Base-by-base conservation (phyloP, 2,888 invertebrate genomes). In the Eupithecia subfuscata region DNA sequence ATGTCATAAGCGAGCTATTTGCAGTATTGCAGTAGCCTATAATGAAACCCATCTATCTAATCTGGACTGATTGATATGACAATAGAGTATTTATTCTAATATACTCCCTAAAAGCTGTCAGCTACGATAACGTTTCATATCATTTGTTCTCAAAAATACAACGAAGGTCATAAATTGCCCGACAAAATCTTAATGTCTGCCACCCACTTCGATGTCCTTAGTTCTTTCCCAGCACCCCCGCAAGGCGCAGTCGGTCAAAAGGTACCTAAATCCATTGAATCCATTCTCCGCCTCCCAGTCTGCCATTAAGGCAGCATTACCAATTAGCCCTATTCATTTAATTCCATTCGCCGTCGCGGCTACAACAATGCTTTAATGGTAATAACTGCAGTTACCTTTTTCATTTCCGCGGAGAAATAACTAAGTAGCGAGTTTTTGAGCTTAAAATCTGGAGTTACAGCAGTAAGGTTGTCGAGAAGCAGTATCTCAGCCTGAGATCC, bases 361-460 rank as follows among this genome's bases (percentile, higher is more conserved):
- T 80, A 75, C 70, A 79, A 80, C 78, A 79, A 79, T 80, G 78
- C 37, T 71, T 48, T 81, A 78, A 80, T 79, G 77, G 75, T 82
- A 82, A 82, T 82, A 75, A 80, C 80, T 71, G 76, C 77, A 77
- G 78, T 80, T 79, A 80, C 79, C 79, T 82, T 82, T 79, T 80
- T 80, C 75, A 80, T 79, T 80, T 78, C 73, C 71, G 71, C 65
- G 52, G 64, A 76, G 72, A 76, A 78, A 77, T 76, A 79, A 78
- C 75, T 75, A 82, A 81, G 78, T 79, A 79, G 78, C 73, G 73
- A 78, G 75, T 79, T 82, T 76, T 78, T 76, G 73, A 78, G 81
- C 80, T 80, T 77, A 76, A 77, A 78, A 79, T 77, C 81, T 83
- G 81, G 80, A 83, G 84, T 84, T 84, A 78, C 81, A 81, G 80